Conservation (phyloP, 2,888 invertebrate species). For the Eristalis pertinax region DNA sequence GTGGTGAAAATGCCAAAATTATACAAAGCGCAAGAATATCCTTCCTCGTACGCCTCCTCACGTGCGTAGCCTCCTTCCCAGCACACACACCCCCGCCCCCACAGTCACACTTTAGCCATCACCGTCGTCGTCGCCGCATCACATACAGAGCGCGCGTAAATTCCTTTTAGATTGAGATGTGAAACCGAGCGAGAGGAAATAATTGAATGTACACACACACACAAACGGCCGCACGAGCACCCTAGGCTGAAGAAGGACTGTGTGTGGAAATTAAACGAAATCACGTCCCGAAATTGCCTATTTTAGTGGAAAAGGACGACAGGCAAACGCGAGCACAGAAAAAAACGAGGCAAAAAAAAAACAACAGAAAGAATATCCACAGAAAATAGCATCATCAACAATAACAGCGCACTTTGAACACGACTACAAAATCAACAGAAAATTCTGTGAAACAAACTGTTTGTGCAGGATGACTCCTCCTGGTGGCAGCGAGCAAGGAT, state of each 20-base stretch:
- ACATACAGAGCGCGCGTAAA: conserved; percentile 46
- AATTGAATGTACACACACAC: conserved; percentile 50
- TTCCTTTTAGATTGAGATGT: conserved; percentile 70
- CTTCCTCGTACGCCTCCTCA: not conserved
- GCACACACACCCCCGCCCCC: not conserved
- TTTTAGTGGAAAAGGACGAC: conserved; percentile 58
- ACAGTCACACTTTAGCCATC: no score
- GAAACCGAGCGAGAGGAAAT: conserved; percentile 63
- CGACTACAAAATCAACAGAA: conserved; percentile 19
- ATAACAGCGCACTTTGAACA: conserved; percentile 18
- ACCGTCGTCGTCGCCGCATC: conserved; percentile 28
- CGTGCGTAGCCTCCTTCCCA: conserved; percentile 23
- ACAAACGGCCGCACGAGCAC: not conserved
- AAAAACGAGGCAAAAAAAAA: not conserved
- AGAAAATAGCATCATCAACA: conserved; percentile 10
- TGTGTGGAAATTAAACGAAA: conserved; percentile 68
- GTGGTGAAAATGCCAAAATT: conserved; percentile 69
- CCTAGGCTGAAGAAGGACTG: not conserved
- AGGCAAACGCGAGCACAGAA: not conserved
- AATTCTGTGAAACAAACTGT: conserved; percentile 46
- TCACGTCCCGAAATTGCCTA: conserved; percentile 70
- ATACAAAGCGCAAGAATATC: conserved; percentile 54
- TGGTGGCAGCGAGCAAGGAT: conserved; percentile 16
- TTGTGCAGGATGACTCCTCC: conserved; percentile 64
- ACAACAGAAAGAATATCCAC: not conserved